A percentile compares a stretch with the other conserved stretches of the same genome.
phyloP scores from a whole-genome alignment of 1,140 invertebrate genomes.

The Cyclargus thomasi region DNA sequence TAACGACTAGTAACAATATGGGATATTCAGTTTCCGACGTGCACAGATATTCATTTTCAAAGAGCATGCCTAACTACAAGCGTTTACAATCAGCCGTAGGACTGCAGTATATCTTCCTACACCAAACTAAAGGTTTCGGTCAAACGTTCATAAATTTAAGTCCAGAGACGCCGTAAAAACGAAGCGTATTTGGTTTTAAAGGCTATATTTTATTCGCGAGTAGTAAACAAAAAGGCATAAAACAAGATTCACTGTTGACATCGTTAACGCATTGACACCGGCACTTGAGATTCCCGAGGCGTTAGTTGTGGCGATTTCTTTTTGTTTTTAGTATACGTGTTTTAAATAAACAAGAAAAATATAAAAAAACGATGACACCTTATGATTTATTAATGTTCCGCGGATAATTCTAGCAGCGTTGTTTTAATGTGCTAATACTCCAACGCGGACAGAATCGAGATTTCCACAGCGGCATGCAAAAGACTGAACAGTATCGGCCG shows the following conservation, averaged over 20 bases:
- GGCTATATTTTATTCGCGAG: not conserved
- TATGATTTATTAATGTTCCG: conserved; percentile 12
- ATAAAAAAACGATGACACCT: conserved; percentile 9
- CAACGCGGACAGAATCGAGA: conserved; percentile 53
- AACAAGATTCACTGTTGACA: not conserved
- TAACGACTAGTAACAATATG: not conserved
- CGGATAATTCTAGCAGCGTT: conserved; percentile 42
- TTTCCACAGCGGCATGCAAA: conserved; percentile 50
- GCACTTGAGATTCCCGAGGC: not conserved
- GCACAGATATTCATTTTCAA: not conserved
- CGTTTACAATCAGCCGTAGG: not conserved
- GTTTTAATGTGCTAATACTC: conserved; percentile 61
- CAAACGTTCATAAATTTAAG: not conserved
- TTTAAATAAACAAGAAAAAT: conserved; percentile 11
- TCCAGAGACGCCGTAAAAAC: not conserved
- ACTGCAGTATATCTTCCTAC: not conserved
- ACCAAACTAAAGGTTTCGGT: not conserved
- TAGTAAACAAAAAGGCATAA: not conserved
- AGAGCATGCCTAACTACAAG: not conserved
- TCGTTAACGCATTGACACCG: not conserved
- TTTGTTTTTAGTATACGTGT: conserved; percentile 9
- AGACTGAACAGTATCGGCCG: conserved; percentile 53
- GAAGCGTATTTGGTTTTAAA: conserved; percentile 1
- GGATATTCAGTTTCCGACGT: not conserved
- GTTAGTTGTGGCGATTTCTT: not conserved